phyloP scores from a whole-genome alignment of 1,140 invertebrate species.

The Gryllus bimaculatus region DNA sequence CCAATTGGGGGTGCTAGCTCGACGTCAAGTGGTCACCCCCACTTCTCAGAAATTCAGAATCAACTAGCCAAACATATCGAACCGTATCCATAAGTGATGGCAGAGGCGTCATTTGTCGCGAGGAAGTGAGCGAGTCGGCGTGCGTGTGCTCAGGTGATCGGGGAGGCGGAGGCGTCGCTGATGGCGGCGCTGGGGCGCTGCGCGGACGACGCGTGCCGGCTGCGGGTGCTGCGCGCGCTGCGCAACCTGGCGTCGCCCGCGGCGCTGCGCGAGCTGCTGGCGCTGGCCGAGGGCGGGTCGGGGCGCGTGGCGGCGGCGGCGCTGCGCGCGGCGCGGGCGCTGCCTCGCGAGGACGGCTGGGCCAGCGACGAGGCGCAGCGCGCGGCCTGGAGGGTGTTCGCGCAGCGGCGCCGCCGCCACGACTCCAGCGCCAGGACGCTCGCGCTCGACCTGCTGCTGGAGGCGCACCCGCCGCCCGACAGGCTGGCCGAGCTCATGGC shows the following conservation, averaged over 20 bases:
- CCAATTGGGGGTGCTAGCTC: too few relatives aligned
- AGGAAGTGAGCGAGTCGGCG: neutral
- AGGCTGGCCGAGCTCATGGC: slow-evolving; percentile 43
- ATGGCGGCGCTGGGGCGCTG: slow-evolving; percentile 43
- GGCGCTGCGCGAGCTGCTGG: slow-evolving; percentile 48
- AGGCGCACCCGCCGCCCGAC: slow-evolving; percentile 42
- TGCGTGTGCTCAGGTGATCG: slow-evolving; percentile 30
- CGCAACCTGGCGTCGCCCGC: slow-evolving; percentile 51
- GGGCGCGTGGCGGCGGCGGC: slow-evolving; percentile 47
- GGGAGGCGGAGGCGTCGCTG: slow-evolving; percentile 40
- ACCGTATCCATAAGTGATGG: too few relatives aligned
- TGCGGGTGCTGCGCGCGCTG: slow-evolving; percentile 53
- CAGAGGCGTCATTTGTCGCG: too few relatives aligned
- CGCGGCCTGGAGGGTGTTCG: slow-evolving; percentile 46
- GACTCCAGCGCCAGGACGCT: slow-evolving; percentile 64
- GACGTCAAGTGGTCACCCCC: too few relatives aligned
- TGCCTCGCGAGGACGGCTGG: slow-evolving; percentile 38
- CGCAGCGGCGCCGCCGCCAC: slow-evolving; percentile 48
- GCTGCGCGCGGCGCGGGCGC: slow-evolving; percentile 50
- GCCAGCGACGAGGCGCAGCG: slow-evolving; percentile 32
- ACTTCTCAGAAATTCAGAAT: neutral
- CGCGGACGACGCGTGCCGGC: slow-evolving; percentile 42
- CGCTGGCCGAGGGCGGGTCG: slow-evolving; percentile 40
- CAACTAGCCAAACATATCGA: too few relatives aligned
- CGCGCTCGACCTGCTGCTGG: slow-evolving; percentile 61